Base-by-base conservation (phyloP, 2,113 vertebrate species). In the Pteronura brasiliensis region DNA sequence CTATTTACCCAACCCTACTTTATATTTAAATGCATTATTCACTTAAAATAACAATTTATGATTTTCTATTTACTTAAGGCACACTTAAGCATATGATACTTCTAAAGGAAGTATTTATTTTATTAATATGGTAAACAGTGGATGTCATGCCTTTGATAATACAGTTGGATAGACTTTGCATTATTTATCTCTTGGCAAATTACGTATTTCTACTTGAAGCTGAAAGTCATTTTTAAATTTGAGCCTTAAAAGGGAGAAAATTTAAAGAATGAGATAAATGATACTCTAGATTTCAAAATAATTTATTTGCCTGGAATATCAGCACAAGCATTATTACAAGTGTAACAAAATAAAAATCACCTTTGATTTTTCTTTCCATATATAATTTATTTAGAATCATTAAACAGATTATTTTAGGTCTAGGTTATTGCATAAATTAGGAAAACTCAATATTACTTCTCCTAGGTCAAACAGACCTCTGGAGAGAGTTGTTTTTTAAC, bases 201-300 rank as follows among this genome's bases (percentile, higher is more conserved):
- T 90, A 49, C 12, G 11, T 52, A 89, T 96, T 86, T 92, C 6
- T 89, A 25, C 17, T 77, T 63, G 29, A 90, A 76, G 69, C 31
- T 71, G 12, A 82, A 92, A 84, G 61, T 87, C 4, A 83, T 20
- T 97, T 91, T 84, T 67, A 61, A 90, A 88, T 72, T 71, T 86
- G 6, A 42, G 10, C 1, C 14, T 1, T 7, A n/a, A 93, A 80
- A 92, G 27, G 34, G 8, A 85, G 25, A 63, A 59, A 65, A 72
- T 95, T 93, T 21, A 96, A 69, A 92, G 27, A 96, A 85, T 89
- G 18, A 67, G 36, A 65, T 91, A 67, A 65, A 47, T 93, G 23
- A 71, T 20, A 44, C 55, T 96, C 34, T 79, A 13, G 42, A n/a
- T 85, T 90, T 86, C 23, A 79, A 80, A 95, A 79, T 87, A 89